Base-by-base conservation (phyloP, 2,797 vertebrate species). In the Sebastes miniatus region DNA sequence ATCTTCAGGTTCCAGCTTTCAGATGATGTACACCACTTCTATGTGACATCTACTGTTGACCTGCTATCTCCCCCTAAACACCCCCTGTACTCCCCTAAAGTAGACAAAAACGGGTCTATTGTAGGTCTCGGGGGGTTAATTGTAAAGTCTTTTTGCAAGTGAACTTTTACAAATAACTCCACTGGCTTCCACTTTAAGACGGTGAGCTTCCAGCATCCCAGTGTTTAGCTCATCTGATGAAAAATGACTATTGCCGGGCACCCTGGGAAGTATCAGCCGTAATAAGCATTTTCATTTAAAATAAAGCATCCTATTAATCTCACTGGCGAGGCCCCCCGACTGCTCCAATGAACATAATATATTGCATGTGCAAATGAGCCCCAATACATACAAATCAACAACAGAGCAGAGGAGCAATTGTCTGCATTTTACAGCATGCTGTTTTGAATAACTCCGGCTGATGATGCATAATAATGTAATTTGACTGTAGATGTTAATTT, bases 211-310 rank as follows among this genome's bases (percentile, higher is more conserved):
- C 58, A 66, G 65, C 59, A 70, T 69, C 7, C 34, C 20, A 71
- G 68, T 74, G 76, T 89, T 89, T 87, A 89, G 85, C 83, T 88
- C 78, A 63, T 87, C 83, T 90, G 84, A 88, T 93, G 92, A 94
- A 88, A 89, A 88, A 92, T 89, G 72, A 87, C 81, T 81, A 77
- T 86, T 64, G 73, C 65, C 6, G 1, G 63, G 79, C 83, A 80
- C 89, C 87, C 83, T 82, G 81, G 88, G 87, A 90, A 68, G 85
- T 80, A 83, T 88, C 87, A 68, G 84, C 77, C 79, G 78, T 91
- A 91, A 91, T 94, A 92, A 95, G 89, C 83, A 85, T 92, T 94
- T 93, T 92, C 89, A 89, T 92, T 94, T 92, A 91, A 91, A 93
- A 88, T 89, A 94, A 95, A 92, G 87, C 83, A 81, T 89, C 84